A percentile compares a stretch with the other conserved stretches of the same genome.
Evolutionary conservation across 2,797 vertebrate species (phyloP).

Genomic region (Poecilia wingei): DNA sequence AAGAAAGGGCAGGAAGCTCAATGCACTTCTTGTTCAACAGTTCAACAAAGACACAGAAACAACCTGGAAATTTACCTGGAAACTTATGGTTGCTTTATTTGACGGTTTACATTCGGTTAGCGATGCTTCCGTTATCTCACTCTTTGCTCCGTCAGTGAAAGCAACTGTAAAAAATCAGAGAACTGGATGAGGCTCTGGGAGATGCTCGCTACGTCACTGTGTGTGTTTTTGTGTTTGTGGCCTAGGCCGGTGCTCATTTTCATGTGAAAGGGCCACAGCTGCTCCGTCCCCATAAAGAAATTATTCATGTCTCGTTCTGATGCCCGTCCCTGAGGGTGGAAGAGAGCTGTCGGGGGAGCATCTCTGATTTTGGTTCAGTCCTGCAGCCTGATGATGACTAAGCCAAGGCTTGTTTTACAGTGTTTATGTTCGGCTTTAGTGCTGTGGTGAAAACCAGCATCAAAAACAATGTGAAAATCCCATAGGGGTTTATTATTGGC

Average conservation of each 20-base stretch:
- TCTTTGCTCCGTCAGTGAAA: neutral
- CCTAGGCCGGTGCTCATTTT: constrained; percentile 68
- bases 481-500: neutral
- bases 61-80: neutral
- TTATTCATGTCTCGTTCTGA: constrained; percentile 75
- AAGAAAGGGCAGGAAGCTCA: neutral
- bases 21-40: neutral
- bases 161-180: neutral
- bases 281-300: constrained; percentile 70
- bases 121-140: neutral
- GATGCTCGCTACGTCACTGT: constrained; percentile 8
- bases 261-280: constrained; percentile 80
- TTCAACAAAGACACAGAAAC: neutral
- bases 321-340: constrained; percentile 24
- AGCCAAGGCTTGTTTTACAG: neutral
- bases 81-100: neutral
- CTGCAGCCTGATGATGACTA: constrained; percentile 12
- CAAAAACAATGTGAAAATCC: neutral
- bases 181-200: neutral
- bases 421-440: neutral
- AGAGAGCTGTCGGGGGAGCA: constrained; percentile 1
- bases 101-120: neutral
- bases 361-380: constrained; percentile 12
- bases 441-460: neutral
- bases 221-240: constrained; percentile 31